Evolutionary conservation across 2,797 vertebrate genomes (phyloP).

Genomic region (Thunnus albacares): DNA sequence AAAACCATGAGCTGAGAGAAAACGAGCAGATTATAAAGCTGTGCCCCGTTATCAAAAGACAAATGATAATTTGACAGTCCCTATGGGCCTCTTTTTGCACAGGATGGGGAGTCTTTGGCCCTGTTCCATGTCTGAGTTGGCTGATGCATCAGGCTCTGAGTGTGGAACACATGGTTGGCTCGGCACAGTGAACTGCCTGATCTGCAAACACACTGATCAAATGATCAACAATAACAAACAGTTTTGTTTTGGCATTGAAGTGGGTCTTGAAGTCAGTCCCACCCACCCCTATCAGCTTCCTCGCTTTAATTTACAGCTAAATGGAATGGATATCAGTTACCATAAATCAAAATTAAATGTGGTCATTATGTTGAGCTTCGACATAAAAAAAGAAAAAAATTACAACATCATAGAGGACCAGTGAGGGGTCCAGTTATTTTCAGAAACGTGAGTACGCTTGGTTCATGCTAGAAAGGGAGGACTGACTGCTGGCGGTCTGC

Average conservation of each 20-base stretch:
- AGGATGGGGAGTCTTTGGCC: conserved; percentile 47
- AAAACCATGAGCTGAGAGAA: conserved; percentile 19
- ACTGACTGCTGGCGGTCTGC: conserved; percentile 24
- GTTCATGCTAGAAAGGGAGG: conserved; percentile 34
- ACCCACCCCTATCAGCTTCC: not conserved
- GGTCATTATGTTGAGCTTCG: conserved; percentile 25
- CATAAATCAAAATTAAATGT: conserved; percentile 41
- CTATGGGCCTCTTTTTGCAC: conserved; percentile 47
- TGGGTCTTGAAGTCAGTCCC: conserved; percentile 30
- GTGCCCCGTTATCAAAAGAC: conserved; percentile 59
- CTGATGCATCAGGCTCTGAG: conserved; percentile 36
- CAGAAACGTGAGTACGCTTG: conserved; percentile 47
- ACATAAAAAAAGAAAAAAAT: conserved; percentile 1
- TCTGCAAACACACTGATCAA: conserved; percentile 57
- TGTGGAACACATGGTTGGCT: conserved; percentile 68
- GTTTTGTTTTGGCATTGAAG: conserved; percentile 35
- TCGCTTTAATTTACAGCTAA: conserved; percentile 14
- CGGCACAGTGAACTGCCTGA: conserved; percentile 52
- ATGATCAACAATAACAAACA: conserved; percentile 53
- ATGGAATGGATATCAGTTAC: not conserved
- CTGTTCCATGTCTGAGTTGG: conserved; percentile 52
- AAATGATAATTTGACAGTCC: conserved; percentile 56
- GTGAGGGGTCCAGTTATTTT: conserved; percentile 38
- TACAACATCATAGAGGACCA: conserved; percentile 17
- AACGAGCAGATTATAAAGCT: conserved; percentile 38